These are phyloP conservation scores for Tenthredo scrophulariae DNA, from an alignment of 2,888 invertebrate genomes.

Conservation along the genomic window DNA sequence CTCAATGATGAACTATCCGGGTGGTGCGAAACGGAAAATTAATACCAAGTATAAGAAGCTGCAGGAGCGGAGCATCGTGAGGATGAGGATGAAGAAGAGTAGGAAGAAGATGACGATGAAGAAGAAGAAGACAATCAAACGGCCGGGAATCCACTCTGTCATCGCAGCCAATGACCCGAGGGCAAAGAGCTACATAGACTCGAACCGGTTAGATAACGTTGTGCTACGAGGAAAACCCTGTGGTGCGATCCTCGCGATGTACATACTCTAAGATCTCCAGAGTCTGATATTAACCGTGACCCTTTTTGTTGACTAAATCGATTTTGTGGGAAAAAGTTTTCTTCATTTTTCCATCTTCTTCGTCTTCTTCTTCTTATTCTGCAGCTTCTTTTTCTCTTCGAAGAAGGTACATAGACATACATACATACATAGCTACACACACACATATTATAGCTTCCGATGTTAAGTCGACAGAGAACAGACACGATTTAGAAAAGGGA, in stretches of 20 bases:
- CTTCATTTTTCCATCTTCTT: background rate
- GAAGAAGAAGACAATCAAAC: conserved; percentile 52
- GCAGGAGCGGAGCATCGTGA: background rate
- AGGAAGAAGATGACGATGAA: background rate
- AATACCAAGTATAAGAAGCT: background rate
- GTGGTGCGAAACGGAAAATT: background rate
- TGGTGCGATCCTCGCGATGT: background rate
- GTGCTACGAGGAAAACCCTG: conserved; percentile 31
- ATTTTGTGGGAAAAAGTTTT: background rate
- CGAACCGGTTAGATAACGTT: conserved; percentile 42
- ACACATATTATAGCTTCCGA: background rate
- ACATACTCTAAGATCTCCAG: conserved; percentile 22
- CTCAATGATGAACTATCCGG: background rate
- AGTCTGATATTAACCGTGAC: conserved; percentile 39
- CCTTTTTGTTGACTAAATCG: conserved; percentile 35
- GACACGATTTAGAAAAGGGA: background rate
- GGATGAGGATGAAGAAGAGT: conserved; percentile 27
- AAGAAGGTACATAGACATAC: background rate
- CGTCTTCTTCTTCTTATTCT: background rate
- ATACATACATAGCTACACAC: too few relatives aligned
- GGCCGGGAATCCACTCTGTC: conserved; percentile 52
- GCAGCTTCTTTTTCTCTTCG: background rate
- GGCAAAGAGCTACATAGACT: conserved; percentile 23
- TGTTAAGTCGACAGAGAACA: background rate
- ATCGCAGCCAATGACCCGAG: conserved; percentile 34